A percentile compares a stretch with the other conserved stretches of the same genome.
Conservation (phyloP, 2,113 vertebrate species). For the Rhinoptilus africanus region DNA sequence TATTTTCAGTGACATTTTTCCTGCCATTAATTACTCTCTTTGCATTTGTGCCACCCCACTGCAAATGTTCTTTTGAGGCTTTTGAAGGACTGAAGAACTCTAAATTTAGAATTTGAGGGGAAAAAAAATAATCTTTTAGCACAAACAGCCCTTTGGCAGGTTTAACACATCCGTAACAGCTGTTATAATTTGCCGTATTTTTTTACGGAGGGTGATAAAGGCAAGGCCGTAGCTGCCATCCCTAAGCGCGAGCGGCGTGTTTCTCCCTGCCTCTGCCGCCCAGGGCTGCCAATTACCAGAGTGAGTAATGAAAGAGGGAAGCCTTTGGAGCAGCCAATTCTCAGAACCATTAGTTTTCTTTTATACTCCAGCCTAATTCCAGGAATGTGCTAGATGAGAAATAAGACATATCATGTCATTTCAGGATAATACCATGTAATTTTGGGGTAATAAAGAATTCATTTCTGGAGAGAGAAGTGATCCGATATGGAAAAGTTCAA, state of each 20-base stretch:
- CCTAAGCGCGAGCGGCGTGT: slow-evolving; percentile 48
- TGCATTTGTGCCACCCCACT: not conserved
- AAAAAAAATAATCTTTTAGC: not conserved
- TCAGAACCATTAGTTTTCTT: slow-evolving; percentile 76
- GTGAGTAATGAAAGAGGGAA: slow-evolving; percentile 55
- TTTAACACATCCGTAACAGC: slow-evolving; percentile 57
- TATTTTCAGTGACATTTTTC: not conserved
- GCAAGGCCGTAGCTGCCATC: slow-evolving; percentile 44
- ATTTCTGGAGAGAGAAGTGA: slow-evolving; percentile 73
- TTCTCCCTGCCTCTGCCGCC: slow-evolving; percentile 43
- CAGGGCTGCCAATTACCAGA: slow-evolving; percentile 61
- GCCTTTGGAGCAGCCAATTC: slow-evolving; percentile 67
- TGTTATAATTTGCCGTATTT: slow-evolving; percentile 64
- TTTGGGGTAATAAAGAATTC: slow-evolving; percentile 81
- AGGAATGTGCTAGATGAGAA: slow-evolving; percentile 73
- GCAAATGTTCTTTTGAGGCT: not conserved
- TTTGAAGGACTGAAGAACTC: not conserved
- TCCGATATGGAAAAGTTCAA: slow-evolving; percentile 76
- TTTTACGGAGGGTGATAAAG: slow-evolving; percentile 60
- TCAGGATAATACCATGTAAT: slow-evolving; percentile 81
- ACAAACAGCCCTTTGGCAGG: slow-evolving; percentile 53
- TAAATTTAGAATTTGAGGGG: not conserved
- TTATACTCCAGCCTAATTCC: slow-evolving; percentile 73
- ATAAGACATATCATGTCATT: slow-evolving; percentile 80
- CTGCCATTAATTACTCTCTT: not conserved